phyloP scores from a whole-genome alignment of 2,113 vertebrate genomes.

The Capreolus pygargus region DNA sequence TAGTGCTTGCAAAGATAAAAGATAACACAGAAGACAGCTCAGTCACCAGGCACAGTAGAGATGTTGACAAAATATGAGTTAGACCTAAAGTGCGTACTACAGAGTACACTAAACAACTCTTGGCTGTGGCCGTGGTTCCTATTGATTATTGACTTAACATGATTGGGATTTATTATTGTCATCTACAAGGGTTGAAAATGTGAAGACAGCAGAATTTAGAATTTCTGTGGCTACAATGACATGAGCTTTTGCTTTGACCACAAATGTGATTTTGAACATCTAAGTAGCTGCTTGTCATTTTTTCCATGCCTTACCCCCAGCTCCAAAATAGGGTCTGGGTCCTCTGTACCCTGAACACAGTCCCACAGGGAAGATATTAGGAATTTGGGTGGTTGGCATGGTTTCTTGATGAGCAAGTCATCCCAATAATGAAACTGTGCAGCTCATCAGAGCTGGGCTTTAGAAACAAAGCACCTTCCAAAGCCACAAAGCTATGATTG shows the following conservation, averaged over 20 bases:
- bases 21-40: neutral
- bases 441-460: neutral
- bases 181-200: neutral
- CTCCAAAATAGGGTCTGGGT: neutral
- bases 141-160: neutral
- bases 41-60: neutral
- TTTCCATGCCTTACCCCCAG: neutral
- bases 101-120: neutral
- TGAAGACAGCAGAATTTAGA: neutral
- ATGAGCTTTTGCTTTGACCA: neutral
- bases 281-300: neutral
- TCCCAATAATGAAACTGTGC: neutral
- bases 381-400: neutral
- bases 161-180: neutral
- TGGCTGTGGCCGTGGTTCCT: neutral
- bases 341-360: neutral
- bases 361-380: neutral
- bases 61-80: neutral
- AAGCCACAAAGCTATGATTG: neutral
- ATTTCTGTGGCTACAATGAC: neutral
- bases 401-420: neutral
- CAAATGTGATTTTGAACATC: neutral
- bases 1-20: neutral
- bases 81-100: neutral
- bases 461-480: neutral